A percentile compares a stretch with the other conserved stretches of the same genome.
Conservation (phyloP, 1,140 invertebrate species). For the Ridgeia piscesae region DNA sequence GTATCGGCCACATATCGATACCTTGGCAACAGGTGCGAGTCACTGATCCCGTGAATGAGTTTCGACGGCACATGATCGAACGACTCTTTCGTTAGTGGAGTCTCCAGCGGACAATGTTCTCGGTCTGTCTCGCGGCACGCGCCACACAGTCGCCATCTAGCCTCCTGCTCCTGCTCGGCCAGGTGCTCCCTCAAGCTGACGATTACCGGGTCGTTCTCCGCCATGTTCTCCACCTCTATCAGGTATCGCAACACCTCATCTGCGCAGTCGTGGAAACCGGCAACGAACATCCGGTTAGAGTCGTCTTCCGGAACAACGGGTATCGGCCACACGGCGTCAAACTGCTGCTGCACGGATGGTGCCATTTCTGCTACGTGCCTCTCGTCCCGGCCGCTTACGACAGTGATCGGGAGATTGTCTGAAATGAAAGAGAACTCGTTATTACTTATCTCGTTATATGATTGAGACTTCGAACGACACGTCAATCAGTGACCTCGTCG, state of each 20-base stretch:
- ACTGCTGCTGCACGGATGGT: not conserved
- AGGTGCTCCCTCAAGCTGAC: slow-evolving; percentile 52
- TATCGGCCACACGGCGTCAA: not conserved
- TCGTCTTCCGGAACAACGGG: not conserved
- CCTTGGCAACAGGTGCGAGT: not conserved
- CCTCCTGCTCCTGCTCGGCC: slow-evolving; percentile 33
- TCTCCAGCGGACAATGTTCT: not conserved
- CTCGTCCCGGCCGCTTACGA: not conserved
- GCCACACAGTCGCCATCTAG: not conserved
- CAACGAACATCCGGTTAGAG: slow-evolving; percentile 29
- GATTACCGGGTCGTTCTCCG: slow-evolving; percentile 53
- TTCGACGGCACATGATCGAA: not conserved
- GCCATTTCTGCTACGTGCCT: not conserved
- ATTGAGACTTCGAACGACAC: not conserved
- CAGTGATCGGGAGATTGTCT: not conserved
- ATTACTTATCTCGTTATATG: not conserved
- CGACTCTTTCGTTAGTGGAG: not conserved
- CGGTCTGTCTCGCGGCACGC: not conserved
- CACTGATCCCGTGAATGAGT: not conserved
- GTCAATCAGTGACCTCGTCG: not conserved
- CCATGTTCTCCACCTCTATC: slow-evolving; percentile 53
- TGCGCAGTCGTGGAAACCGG: slow-evolving; percentile 57
- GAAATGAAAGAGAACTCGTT: not conserved
- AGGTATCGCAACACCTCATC: slow-evolving; percentile 56
- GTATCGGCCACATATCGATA: not conserved